Evolutionary conservation across 2,797 vertebrate genomes (phyloP).

Genomic region (Graptemys geographica): DNA sequence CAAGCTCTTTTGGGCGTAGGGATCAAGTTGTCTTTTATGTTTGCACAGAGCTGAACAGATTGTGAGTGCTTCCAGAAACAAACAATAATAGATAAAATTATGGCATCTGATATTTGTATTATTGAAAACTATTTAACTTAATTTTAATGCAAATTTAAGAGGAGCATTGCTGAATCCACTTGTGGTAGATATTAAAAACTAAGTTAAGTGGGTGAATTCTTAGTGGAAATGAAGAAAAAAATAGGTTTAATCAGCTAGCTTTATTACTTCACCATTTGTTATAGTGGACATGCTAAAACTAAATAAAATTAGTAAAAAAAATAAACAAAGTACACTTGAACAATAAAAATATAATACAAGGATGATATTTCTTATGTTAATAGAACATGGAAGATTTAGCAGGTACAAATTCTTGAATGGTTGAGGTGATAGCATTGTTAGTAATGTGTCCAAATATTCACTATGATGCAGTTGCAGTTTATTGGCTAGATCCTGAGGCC

Average conservation of each 20-base stretch:
- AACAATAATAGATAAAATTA: background rate
- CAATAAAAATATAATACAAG: background rate
- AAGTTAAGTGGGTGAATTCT: background rate
- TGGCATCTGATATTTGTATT: background rate
- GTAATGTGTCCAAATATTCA: background rate
- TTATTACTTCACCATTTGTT: background rate
- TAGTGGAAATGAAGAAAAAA: background rate
- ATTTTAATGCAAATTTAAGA: background rate
- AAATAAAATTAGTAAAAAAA: background rate
- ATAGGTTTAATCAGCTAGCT: background rate
- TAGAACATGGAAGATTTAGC: background rate
- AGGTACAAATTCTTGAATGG: background rate
- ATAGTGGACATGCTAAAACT: background rate
- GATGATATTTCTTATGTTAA: background rate
- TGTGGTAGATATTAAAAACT: background rate
- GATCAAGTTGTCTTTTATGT: background rate
- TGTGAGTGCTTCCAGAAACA: background rate
- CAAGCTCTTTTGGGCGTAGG: background rate
- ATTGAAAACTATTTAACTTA: background rate
- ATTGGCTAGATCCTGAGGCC: background rate
- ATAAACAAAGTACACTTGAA: background rate
- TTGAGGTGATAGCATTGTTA: background rate
- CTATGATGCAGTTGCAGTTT: background rate
- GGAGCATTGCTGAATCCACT: background rate
- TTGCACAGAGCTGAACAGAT: background rate